Evolutionary conservation across 2,797 vertebrate genomes (phyloP).

Genomic region (Trematomus bernacchii): DNA sequence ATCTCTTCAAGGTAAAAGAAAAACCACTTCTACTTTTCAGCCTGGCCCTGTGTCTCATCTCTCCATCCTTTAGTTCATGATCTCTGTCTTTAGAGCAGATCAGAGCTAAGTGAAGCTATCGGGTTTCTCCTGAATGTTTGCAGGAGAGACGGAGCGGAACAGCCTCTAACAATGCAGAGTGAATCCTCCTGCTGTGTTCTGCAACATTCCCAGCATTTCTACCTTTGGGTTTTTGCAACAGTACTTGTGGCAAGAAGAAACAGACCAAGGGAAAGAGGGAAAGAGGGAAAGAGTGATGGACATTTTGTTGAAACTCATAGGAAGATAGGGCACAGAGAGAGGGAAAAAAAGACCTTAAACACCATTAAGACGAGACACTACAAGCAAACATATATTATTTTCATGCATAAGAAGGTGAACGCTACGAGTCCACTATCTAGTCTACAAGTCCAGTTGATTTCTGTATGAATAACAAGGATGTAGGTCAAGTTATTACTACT

Average conservation of each 20-base stretch:
- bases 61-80: constrained; percentile 50
- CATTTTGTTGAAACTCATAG: constrained; percentile 3
- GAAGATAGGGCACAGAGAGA: background rate
- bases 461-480: too few relatives aligned
- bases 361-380: background rate
- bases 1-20: constrained; percentile 23
- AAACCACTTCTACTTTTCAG: constrained; percentile 7
- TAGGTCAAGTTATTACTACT: background rate
- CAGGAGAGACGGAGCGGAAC: constrained; percentile 81
- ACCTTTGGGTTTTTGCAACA: constrained; percentile 30
- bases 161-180: constrained; percentile 73
- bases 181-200: constrained; percentile 72
- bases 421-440: too few relatives aligned
- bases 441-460: too few relatives aligned
- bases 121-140: constrained; percentile 77
- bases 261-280: background rate
- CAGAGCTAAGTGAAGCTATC: constrained; percentile 78
- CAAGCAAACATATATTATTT: too few relatives aligned
- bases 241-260: constrained; percentile 46
- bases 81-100: constrained; percentile 68
- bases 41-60: constrained; percentile 17
- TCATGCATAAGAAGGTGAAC: too few relatives aligned
- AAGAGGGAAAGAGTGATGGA: constrained; percentile 32
- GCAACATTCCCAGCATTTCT: constrained; percentile 70
- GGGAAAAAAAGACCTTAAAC: constrained; percentile 10